Percentiles rank a stretch among this genome's conserved stretches.
Conservation (phyloP, 2,797 vertebrate species). For the Siniperca scherzeri region DNA sequence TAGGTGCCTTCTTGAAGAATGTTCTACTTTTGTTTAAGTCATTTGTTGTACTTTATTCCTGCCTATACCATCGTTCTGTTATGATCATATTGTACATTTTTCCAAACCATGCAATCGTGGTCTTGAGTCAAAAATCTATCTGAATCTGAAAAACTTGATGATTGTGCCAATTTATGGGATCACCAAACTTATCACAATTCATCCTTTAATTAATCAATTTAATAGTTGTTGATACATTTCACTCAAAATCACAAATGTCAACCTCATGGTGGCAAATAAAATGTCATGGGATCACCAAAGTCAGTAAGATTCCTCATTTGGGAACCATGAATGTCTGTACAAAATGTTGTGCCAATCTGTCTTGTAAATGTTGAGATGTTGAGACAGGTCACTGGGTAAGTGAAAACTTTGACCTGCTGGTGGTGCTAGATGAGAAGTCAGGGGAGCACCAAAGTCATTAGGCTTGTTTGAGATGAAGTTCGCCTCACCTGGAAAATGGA, state of each 20-base stretch:
- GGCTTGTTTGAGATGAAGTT: too few species aligned
- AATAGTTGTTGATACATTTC: background rate
- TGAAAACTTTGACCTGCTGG: too few species aligned
- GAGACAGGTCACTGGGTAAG: background rate
- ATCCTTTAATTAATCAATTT: background rate
- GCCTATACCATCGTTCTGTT: background rate
- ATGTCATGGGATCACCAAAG: too few species aligned
- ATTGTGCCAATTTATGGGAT: too few species aligned
- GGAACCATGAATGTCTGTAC: background rate
- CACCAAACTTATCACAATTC: background rate
- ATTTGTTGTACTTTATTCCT: background rate
- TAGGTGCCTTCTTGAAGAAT: background rate
- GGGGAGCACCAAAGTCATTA: too few species aligned
- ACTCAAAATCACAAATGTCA: background rate
- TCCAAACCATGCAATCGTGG: background rate
- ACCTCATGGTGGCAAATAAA: background rate
- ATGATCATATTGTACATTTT: background rate
- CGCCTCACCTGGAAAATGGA: too few species aligned
- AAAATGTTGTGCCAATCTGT: too few species aligned
- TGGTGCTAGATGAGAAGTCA: too few species aligned
- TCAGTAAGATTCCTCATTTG: background rate
- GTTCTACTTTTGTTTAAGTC: too few species aligned
- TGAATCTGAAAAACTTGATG: background rate
- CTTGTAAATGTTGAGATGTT: background rate
- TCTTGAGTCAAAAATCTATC: background rate